Evolutionary conservation across 2,888 invertebrate genomes (phyloP).

Genomic region (Caenorhabditis sp.): DNA sequence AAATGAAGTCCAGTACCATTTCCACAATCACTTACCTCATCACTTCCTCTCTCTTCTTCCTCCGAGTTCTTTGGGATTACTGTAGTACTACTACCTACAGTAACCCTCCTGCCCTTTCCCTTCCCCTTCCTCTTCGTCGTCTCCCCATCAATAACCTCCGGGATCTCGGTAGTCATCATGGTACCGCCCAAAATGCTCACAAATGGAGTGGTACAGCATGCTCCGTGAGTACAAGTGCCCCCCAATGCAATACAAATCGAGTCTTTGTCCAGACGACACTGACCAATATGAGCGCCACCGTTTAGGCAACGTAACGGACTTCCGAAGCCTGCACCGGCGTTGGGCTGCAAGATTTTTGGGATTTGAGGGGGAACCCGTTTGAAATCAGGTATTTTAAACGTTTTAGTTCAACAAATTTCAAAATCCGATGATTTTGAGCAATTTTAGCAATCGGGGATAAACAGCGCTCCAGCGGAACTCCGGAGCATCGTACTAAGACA

Average conservation of each 20-base stretch:
- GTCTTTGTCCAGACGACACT: slow-evolving; percentile 70
- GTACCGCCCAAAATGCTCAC: slow-evolving; percentile 53
- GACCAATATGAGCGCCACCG: slow-evolving; percentile 75
- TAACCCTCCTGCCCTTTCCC: slow-evolving; percentile 9
- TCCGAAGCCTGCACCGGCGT: slow-evolving; percentile 67
- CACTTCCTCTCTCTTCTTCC: slow-evolving; percentile 21
- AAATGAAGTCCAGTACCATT: background rate
- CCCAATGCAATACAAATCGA: slow-evolving; percentile 75
- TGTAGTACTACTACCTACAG: slow-evolving; percentile 18
- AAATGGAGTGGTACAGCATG: slow-evolving; percentile 76
- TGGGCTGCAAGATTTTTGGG: slow-evolving; percentile 54
- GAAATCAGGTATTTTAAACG: background rate
- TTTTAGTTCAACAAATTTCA: background rate
- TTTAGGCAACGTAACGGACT: slow-evolving; percentile 70
- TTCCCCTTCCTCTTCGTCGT: slow-evolving; percentile 30
- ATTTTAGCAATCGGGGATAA: too few species aligned
- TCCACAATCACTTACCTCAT: background rate
- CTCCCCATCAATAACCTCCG: slow-evolving; percentile 60
- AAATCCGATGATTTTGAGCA: background rate
- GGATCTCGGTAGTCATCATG: slow-evolving; percentile 38
- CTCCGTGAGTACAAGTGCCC: slow-evolving; percentile 71
- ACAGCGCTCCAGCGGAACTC: background rate
- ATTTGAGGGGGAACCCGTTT: too few species aligned
- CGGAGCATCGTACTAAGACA: background rate
- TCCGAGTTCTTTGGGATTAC: background rate